Percentiles rank a stretch among this genome's conserved stretches.
phyloP scores from a whole-genome alignment of 2,113 vertebrate species.

The Dermatemys mawii region DNA sequence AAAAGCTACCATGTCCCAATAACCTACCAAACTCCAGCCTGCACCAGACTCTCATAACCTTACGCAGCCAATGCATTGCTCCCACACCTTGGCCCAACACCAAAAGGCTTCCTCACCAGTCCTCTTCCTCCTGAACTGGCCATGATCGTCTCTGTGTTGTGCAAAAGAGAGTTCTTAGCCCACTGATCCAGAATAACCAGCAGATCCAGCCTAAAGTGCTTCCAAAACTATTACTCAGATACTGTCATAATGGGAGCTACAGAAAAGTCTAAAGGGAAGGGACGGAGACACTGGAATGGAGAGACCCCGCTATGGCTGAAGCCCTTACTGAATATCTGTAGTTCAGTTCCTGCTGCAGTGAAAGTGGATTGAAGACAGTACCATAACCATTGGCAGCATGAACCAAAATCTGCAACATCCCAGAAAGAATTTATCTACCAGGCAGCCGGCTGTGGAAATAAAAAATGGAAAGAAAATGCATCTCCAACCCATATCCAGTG shows the following conservation, averaged over 20 bases:
- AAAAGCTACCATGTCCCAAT: background rate
- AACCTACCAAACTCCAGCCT: background rate
- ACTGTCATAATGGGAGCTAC: background rate
- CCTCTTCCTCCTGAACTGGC: background rate
- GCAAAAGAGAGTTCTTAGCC: background rate
- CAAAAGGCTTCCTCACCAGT: background rate
- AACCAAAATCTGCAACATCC: slow-evolving; percentile 11
- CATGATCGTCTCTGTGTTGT: background rate
- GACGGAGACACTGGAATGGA: background rate
- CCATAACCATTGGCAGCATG: background rate
- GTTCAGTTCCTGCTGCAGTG: slow-evolving; percentile 13
- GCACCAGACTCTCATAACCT: background rate
- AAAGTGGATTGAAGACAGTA: background rate
- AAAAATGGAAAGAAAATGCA: background rate
- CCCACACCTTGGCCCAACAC: background rate
- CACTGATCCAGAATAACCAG: background rate
- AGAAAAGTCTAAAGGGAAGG: background rate
- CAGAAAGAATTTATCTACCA: background rate
- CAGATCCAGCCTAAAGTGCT: background rate
- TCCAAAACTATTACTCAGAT: background rate
- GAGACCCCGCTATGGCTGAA: slow-evolving; percentile 9
- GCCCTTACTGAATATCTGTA: background rate
- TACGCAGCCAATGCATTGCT: background rate
- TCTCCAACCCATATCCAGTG: background rate
- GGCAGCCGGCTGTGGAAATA: background rate